Conservation (phyloP, 2,888 invertebrate species). For the Brachycybe producta region DNA sequence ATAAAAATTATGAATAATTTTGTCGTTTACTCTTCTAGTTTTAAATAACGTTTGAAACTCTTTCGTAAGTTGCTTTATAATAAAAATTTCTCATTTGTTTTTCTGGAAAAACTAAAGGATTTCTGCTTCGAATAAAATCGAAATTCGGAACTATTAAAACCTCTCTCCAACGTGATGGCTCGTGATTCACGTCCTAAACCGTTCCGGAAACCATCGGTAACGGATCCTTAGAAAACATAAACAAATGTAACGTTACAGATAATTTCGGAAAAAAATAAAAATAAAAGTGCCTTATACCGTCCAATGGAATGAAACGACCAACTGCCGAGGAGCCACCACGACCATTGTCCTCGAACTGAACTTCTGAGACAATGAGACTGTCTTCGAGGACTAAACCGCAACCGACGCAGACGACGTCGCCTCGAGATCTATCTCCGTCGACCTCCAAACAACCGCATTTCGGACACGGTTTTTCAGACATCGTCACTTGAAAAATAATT, state of each 20-base stretch:
- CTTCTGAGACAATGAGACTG: constrained; percentile 88
- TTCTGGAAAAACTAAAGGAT: not conserved
- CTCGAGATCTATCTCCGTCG: constrained; percentile 85
- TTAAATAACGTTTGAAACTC: not conserved
- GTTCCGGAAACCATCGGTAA: constrained; percentile 35
- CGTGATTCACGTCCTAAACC: constrained; percentile 68
- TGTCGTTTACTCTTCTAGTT: not conserved
- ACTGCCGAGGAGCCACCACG: constrained; percentile 76
- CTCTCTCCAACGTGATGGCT: constrained; percentile 80
- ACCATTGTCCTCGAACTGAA: constrained; percentile 87
- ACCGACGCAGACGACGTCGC: constrained; percentile 88
- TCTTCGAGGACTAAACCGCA: constrained; percentile 95
- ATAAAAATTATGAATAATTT: not conserved
- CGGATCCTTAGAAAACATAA: constrained; percentile 25
- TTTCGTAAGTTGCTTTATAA: not conserved
- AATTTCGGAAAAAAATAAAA: not conserved
- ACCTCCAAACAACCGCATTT: constrained; percentile 56
- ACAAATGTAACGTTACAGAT: not conserved
- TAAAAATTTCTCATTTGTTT: not conserved
- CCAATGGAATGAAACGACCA: constrained; percentile 85
- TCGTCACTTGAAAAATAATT: no score
- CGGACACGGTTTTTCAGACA: constrained; percentile 27
- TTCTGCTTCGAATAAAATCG: not conserved
- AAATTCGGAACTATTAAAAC: constrained; percentile 24
- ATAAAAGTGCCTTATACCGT: constrained; percentile 49